Base-by-base conservation (phyloP, 1,140 invertebrate species). In the Bradysia coprophila region DNA sequence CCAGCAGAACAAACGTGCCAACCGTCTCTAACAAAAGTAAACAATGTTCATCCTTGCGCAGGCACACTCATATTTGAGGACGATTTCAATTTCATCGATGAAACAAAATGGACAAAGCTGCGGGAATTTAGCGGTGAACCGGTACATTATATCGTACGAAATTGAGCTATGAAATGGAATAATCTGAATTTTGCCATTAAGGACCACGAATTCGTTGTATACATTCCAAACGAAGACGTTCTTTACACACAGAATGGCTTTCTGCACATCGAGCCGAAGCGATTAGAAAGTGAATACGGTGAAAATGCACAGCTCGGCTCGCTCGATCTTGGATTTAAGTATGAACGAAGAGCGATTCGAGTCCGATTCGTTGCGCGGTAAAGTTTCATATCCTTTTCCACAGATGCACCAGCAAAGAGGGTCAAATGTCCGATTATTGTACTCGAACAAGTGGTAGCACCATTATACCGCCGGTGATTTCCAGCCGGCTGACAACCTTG, bases 401-500 rank as follows among this genome's bases (percentile, higher is more conserved):
- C n/a, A n/a, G n/a, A n/a, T n/a, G n/a, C n/a, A n/a, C n/a, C n/a
- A n/a, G n/a, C n/a, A n/a, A n/a, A n/a, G n/a, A n/a, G n/a, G n/a
- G n/a, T n/a, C n/a, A n/a, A n/a, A n/a, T n/a, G n/a, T n/a, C n/a
- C n/a, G n/a, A n/a, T n/a, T n/a, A n/a, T n/a, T n/a, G n/a, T n/a
- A n/a, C n/a, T n/a, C n/a, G n/a, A n/a, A n/a, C n/a, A n/a, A n/a
- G n/a, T n/a, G n/a, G n/a, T n/a, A n/a, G n/a, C n/a, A n/a, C n/a
- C n/a, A n/a, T 72, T 45, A 49, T 75, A 38, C 73, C 73, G 2
- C 78, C 77, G 0, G 52, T 77, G 3, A 55, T 70, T 20, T 75
- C 78, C 0, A 74, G 73, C 1, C 64, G 71, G 48, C 53, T 84
- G 32, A 65, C 69, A 21, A 76, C 73, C 1, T 70, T 71, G 44